Percentiles rank a stretch among this genome's conserved stretches.
phyloP scores from a whole-genome alignment of 2,113 vertebrate genomes.

The Physeter macrocephalus region DNA sequence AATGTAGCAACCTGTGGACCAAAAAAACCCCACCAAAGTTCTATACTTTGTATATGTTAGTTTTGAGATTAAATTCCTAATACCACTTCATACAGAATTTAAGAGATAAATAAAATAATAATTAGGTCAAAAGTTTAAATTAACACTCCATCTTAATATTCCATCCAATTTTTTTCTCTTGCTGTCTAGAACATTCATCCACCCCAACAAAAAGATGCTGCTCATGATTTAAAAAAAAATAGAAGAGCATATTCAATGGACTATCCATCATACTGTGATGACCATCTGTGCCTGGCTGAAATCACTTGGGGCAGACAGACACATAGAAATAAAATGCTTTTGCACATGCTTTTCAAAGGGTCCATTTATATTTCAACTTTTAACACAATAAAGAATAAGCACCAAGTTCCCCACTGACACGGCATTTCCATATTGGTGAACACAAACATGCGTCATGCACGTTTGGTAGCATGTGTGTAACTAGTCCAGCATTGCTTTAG shows the following conservation, averaged over 20 bases:
- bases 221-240: not conserved
- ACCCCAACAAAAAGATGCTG: not conserved
- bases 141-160: not conserved
- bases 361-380: not conserved
- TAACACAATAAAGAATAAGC: not conserved
- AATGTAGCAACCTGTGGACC: not conserved
- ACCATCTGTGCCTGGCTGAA: not conserved
- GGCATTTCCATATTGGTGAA: not conserved
- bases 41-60: not conserved
- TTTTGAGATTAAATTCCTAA: slow-evolving; percentile 4
- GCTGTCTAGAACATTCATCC: not conserved
- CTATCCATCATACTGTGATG: rapidly evolving
- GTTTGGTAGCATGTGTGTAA: not conserved
- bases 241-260: not conserved
- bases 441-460: rapidly evolving
- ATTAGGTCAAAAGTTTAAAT: not conserved
- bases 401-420: not conserved
- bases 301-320: rapidly evolving
- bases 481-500: not conserved
- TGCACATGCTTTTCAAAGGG: not conserved
- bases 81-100: not conserved
- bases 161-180: not conserved
- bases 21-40: not conserved
- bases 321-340: not conserved
- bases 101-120: not conserved